Percentiles rank a stretch among this genome's conserved stretches.
Conservation (phyloP, 2,113 vertebrate species). For the Sceloporus tristichus region DNA sequence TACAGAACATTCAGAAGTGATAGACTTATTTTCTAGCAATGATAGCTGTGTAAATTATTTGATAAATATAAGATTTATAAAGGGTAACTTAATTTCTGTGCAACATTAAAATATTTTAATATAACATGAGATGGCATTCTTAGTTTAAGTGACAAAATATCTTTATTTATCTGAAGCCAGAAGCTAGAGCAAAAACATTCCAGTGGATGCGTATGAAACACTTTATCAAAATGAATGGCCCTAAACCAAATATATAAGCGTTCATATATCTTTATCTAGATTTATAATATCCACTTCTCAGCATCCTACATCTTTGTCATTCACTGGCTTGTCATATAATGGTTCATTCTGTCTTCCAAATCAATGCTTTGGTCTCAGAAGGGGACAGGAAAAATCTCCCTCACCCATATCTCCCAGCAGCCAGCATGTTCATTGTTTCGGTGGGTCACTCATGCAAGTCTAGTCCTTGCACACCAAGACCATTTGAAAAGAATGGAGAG, state of each 20-base stretch:
- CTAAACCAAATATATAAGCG: neutral
- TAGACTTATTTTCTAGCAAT: constrained; percentile 1
- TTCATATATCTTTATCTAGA: neutral
- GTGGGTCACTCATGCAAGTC: neutral
- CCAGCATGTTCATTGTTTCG: neutral
- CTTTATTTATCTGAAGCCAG: neutral
- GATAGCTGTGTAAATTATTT: constrained; percentile 6
- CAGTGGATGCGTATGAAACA: neutral
- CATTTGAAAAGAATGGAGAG: neutral
- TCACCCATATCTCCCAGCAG: neutral
- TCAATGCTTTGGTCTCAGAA: neutral
- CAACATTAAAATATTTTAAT: constrained; percentile 17
- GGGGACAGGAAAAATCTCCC: neutral
- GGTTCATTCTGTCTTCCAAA: neutral
- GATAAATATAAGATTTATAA: constrained; percentile 12
- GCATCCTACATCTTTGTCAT: neutral
- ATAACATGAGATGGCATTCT: constrained; percentile 3
- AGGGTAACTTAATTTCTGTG: neutral
- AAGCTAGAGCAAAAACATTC: neutral
- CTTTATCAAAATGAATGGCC: constrained; percentile 6
- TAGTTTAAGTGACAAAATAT: neutral
- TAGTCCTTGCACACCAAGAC: neutral
- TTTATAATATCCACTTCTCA: neutral
- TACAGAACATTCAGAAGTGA: neutral
- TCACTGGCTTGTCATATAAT: neutral